phyloP scores from a whole-genome alignment of 1,140 invertebrate genomes.

The Hycleus cichorii region DNA sequence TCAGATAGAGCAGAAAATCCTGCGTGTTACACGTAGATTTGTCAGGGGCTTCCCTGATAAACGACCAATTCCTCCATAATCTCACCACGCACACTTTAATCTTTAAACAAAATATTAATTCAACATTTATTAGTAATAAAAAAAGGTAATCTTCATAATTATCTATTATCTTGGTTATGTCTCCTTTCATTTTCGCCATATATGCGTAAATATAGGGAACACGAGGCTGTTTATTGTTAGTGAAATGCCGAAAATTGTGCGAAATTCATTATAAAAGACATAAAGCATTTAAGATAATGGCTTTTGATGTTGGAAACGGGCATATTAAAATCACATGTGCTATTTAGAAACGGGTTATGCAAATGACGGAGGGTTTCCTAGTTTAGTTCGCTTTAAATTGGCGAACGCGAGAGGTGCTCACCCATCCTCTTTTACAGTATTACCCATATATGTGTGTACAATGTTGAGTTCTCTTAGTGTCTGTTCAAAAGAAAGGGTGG shows the following conservation, averaged over 20 bases:
- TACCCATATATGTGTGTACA: no score
- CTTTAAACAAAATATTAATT: no score
- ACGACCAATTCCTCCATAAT: no score
- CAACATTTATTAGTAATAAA: no score
- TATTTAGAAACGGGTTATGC: conserved; percentile 14
- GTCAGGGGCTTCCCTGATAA: no score
- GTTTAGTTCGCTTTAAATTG: neutral
- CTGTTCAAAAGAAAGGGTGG: conserved; percentile 12
- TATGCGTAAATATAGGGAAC: neutral
- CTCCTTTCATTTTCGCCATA: neutral
- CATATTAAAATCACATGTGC: conserved; percentile 14
- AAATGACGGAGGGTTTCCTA: conserved; percentile 6
- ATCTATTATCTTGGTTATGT: conserved; percentile 3
- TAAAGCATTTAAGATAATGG: conserved; percentile 15
- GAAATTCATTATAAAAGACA: conserved; percentile 15
- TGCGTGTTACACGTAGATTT: no score
- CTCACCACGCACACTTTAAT: no score
- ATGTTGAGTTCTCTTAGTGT: neutral
- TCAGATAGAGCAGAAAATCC: no score
- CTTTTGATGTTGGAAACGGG: conserved; percentile 11
- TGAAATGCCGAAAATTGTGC: conserved; percentile 6
- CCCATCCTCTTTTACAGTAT: no score
- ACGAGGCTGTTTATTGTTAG: conserved; percentile 1
- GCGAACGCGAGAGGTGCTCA: neutral
- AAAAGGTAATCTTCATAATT: neutral